phyloP scores from a whole-genome alignment of 2,113 vertebrate genomes.

The Lethenteron camtschaticum region DNA sequence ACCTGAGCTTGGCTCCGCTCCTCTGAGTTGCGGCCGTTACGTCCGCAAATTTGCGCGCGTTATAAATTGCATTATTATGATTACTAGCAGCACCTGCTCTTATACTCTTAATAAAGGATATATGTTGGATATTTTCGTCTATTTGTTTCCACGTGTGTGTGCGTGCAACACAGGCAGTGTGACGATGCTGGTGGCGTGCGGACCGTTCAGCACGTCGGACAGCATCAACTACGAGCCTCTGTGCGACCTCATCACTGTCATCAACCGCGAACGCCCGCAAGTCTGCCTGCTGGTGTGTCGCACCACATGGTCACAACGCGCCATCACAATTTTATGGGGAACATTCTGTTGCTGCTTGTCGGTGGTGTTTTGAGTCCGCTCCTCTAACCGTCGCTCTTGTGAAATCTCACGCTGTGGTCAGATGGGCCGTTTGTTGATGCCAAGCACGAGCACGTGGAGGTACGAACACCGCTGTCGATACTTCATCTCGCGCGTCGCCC shows the following conservation, averaged over 20 bases:
- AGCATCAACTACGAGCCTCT: slow-evolving; percentile 53
- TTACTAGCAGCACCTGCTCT: no score
- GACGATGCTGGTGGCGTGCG: slow-evolving; percentile 50
- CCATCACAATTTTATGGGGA: no score
- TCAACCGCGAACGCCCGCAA: slow-evolving; percentile 43
- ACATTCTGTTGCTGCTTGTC: no score
- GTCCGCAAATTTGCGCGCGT: no score
- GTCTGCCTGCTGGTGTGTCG: slow-evolving; percentile 56
- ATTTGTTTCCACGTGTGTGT: slow-evolving; percentile 1
- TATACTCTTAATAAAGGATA: no score
- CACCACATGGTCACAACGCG: background rate
- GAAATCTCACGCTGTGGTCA: slow-evolving; percentile 13
- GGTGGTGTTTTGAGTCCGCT: no score
- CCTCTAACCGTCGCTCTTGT: no score
- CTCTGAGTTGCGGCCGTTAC: no score
- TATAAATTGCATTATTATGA: no score
- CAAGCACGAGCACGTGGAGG: slow-evolving; percentile 74
- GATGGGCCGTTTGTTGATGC: slow-evolving; percentile 69
- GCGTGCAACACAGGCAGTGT: slow-evolving; percentile 10
- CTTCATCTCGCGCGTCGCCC: no score
- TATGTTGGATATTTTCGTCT: background rate
- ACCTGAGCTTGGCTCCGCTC: no score
- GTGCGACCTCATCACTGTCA: slow-evolving; percentile 39
- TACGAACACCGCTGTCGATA: slow-evolving; percentile 13
- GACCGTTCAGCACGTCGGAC: slow-evolving; percentile 60